Base-by-base conservation (phyloP, 2,797 vertebrate species). In the Gymnothorax javanicus region DNA sequence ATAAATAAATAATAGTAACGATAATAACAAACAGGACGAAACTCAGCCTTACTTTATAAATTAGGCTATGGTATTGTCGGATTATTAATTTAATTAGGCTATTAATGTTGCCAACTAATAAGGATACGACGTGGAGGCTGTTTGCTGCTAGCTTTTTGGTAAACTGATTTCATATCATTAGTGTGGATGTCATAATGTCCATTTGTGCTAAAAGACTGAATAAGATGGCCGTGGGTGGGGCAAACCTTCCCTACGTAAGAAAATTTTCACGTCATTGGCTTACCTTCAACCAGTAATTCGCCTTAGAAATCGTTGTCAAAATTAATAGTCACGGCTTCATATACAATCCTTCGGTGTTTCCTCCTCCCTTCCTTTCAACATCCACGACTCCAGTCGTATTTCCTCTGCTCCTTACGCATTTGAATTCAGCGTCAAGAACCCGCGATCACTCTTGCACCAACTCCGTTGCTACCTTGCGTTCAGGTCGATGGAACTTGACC, bases 261-360 rank as follows among this genome's bases (percentile, higher is more conserved):
- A 60, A 82, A 15, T 23, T 67, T 8, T 33, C 23, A 62, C 83
- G 7, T 59, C 56, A 7, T 81, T 15, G 69, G n/a, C 84, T 92
- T 93, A 94, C 93, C 95, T 94, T 91, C 90, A 56, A 89, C 77
- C 89, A 60, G 62, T 87, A 89, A 86, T 88, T 50, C 90, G 90
- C 91, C 88, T 54, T 91, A 86, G 90, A 89, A 93, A 90, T 92
- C 90, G 84, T 86, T 87, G 27, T 91, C 87, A 56, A 88, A 50
- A 85, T 82, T 86, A 23, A 75, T 79, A 67, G 43, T 81, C 87
- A 88, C 89, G 88, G 75, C 83, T 89, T 92, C 23, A 77, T 23
- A 17, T 73, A 23, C 23, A 84, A 71, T 54, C 20, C 69, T 84
- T 79, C 84, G 79, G 82, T 90, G 90, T 82, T 87, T 54, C 89